These are phyloP conservation scores for Capreolus pygargus DNA, from an alignment of 2,113 vertebrate species.

Conservation along the genomic window DNA sequence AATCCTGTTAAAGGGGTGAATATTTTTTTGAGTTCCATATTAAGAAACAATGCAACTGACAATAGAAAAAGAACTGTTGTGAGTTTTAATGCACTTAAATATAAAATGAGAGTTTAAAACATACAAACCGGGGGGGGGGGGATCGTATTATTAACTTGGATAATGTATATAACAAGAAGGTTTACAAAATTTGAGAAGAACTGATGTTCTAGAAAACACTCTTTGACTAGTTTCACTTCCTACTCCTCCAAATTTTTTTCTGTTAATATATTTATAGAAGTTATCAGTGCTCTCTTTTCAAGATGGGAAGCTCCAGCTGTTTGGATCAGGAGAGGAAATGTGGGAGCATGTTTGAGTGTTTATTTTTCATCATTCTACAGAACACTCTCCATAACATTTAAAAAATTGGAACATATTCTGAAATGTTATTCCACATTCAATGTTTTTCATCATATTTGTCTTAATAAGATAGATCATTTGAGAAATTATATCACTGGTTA, in stretches of 20 bases:
- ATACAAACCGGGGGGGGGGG: not conserved
- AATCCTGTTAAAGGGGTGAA: not conserved
- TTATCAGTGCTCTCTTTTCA: slow-evolving; percentile 89
- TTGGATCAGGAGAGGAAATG: slow-evolving; percentile 71
- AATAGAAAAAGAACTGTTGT: not conserved
- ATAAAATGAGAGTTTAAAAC: not conserved
- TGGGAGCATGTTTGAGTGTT: not conserved
- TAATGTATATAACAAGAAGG: not conserved
- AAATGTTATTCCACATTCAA: not conserved
- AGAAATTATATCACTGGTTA: not conserved
- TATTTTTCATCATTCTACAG: not conserved
- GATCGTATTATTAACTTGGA: not conserved
- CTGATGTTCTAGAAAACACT: not conserved
- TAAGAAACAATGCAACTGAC: not conserved
- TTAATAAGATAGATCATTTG: not conserved
- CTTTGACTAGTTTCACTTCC: slow-evolving; percentile 76
- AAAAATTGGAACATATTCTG: not conserved
- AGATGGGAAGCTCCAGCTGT: slow-evolving; percentile 88
- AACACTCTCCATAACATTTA: not conserved
- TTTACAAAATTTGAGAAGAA: not conserved
- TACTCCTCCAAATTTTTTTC: slow-evolving; percentile 88
- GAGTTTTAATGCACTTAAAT: not conserved
- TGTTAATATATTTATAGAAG: slow-evolving; percentile 79
- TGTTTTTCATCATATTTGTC: not conserved
- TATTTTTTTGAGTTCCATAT: not conserved